Percentiles rank a stretch among this genome's conserved stretches.
phyloP scores from a whole-genome alignment of 2,113 vertebrate species.

The Hypomesus transpacificus region DNA sequence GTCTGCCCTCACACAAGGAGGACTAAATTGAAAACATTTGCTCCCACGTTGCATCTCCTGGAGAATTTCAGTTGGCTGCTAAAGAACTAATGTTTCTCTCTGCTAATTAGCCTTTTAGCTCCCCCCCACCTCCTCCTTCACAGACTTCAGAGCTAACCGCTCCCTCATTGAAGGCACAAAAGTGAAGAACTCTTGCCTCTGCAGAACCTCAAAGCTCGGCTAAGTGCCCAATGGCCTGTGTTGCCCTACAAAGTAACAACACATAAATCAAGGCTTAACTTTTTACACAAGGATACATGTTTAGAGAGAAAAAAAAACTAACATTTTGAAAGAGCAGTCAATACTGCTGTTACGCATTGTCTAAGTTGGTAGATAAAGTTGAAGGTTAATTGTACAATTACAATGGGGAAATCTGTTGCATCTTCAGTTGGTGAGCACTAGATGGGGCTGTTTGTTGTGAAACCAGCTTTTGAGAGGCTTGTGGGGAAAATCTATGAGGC shows the following conservation, averaged over 20 bases:
- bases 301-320: not conserved
- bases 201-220: slow-evolving; percentile 19
- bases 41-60: slow-evolving; percentile 4
- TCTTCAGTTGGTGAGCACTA: slow-evolving; percentile 32
- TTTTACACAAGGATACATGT: slow-evolving; percentile 20
- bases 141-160: not conserved
- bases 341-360: not conserved
- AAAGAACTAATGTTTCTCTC: slow-evolving; percentile 23
- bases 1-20: slow-evolving; percentile 27
- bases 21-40: slow-evolving; percentile 46
- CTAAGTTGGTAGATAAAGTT: not conserved
- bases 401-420: not conserved
- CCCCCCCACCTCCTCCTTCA: not conserved
- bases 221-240: slow-evolving; percentile 5
- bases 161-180: slow-evolving; percentile 20
- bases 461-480: not conserved
- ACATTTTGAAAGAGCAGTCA: slow-evolving; percentile 6
- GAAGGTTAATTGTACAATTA: not conserved
- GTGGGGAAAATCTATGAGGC: not conserved
- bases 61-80: slow-evolving; percentile 1
- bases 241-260: slow-evolving; percentile 16
- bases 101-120: slow-evolving; percentile 27
- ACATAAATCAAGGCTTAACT: slow-evolving; percentile 11
- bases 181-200: not conserved
- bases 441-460: slow-evolving; percentile 47